Evolutionary conservation across 2,888 invertebrate species (phyloP).

Genomic region (Portevinia maculata): DNA sequence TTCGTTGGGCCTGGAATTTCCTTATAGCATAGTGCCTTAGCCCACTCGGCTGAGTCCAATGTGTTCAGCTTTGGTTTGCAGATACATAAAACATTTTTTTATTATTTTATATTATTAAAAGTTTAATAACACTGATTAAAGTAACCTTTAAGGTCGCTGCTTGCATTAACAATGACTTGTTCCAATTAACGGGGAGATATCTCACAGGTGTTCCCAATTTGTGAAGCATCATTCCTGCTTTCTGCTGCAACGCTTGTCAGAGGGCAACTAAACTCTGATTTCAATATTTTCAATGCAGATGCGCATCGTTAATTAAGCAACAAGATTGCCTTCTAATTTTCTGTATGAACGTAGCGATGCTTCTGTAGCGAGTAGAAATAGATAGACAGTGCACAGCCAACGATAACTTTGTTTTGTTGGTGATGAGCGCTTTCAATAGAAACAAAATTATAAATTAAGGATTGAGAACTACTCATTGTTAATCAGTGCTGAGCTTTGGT

Average conservation of each 20-base stretch:
- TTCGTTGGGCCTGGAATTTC: slow-evolving; percentile 75
- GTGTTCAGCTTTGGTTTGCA: neutral
- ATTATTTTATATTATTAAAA: too few species aligned
- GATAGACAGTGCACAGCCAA: too few species aligned
- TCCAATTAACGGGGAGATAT: neutral
- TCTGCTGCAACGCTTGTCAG: neutral
- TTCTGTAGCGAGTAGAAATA: too few species aligned
- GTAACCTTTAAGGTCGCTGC: slow-evolving; percentile 38
- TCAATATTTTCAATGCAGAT: too few species aligned
- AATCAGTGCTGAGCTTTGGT: too few species aligned
- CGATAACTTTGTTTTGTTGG: too few species aligned
- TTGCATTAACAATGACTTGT: slow-evolving; percentile 20
- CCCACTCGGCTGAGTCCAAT: slow-evolving; percentile 74
- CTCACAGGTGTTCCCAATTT: neutral
- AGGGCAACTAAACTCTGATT: neutral
- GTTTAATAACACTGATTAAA: neutral
- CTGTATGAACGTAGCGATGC: too few species aligned
- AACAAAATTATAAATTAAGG: too few species aligned
- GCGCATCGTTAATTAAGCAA: too few species aligned
- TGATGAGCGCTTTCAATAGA: too few species aligned
- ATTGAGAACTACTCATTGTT: too few species aligned
- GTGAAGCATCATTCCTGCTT: neutral
- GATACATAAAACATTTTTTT: neutral
- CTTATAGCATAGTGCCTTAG: slow-evolving; percentile 75
- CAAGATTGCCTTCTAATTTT: too few species aligned